Conservation (phyloP, 2,797 vertebrate species). For the Sebastes flavidus region DNA sequence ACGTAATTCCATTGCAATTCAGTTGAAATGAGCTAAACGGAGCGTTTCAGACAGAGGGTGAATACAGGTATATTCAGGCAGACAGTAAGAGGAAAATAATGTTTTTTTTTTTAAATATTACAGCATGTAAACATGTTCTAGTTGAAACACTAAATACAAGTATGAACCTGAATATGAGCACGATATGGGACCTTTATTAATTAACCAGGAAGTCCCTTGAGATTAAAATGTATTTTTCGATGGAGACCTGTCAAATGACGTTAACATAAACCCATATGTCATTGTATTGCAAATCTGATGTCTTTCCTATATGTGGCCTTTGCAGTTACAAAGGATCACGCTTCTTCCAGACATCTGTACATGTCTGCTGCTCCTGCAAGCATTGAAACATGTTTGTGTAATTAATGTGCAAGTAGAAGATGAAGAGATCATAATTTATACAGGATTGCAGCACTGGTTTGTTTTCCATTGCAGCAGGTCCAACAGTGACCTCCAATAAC, state of each 20-base stretch:
- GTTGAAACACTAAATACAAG: too few relatives aligned
- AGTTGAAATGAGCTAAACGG: too few relatives aligned
- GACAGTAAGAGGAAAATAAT: too few relatives aligned
- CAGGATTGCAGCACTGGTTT: neutral
- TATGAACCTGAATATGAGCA: too few relatives aligned
- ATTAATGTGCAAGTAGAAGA: neutral
- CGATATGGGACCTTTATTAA: too few relatives aligned
- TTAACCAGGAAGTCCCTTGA: too few relatives aligned
- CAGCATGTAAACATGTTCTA: too few relatives aligned
- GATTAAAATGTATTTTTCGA: too few relatives aligned
- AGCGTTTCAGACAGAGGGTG: too few relatives aligned
- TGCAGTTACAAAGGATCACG: neutral
- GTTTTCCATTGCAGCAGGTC: neutral
- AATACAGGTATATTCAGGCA: too few relatives aligned
- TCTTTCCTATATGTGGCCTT: neutral
- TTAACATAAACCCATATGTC: neutral
- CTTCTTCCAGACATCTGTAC: neutral
- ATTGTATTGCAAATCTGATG: neutral
- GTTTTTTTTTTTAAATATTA: fast-evolving
- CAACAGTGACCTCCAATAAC: constrained; percentile 36
- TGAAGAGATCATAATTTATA: neutral
- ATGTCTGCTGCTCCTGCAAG: neutral
- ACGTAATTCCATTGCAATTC: too few relatives aligned
- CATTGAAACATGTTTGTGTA: neutral
- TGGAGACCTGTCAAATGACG: neutral